Base-by-base conservation (phyloP, 2,888 invertebrate genomes). In the Hemaris fuciformis region DNA sequence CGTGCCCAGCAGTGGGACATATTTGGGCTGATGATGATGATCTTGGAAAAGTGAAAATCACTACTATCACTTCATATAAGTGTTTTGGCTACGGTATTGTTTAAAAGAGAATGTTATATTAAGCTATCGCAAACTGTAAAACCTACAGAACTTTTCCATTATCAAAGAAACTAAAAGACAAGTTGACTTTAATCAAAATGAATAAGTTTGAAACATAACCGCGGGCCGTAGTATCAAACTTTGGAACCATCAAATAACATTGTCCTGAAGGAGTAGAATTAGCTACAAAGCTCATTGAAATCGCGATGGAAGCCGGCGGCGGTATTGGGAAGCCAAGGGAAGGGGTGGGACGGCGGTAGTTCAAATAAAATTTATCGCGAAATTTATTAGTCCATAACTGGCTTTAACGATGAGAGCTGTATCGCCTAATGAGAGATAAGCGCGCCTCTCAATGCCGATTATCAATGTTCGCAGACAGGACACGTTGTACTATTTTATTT, bases 391-490 rank as follows among this genome's bases (percentile, higher is more conserved):
- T 68, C 72, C 72, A 73, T 78, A 75, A 75, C 76, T 68, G 73
- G 75, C 72, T 72, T 79, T 77, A 81, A 79, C 71, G 72, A 69
- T 72, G 72, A 67, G 66, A 70, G 64, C 73, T 79, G 79, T 78
- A 81, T 81, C 79, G 79, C 66, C 78, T 82, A 83, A 83, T 83
- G 83, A 81, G 81, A 79, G 83, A 82, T 83, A 81, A 81, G 73
- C 69, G 59, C 42, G 27, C 20, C 6, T 59, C 56, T 25, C 38
- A 15, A 10, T n/a, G 22, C 15, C 6, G 59, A 59, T 59, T 57
- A 59, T 7, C 5, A 15, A 38, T 4, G 15, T 45, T 6, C 25
- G 22, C 25, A 46, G 61, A 57, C 10, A 27, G 20, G 61, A 57
- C 38, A 57, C 1, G 2, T 8, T 31, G 31, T 18, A 10, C 1